Evolutionary conservation across 2,113 vertebrate genomes (phyloP), one percentile per base, ranked within the genome.

Genomic region (Oenanthe melanoleuca): DNA sequence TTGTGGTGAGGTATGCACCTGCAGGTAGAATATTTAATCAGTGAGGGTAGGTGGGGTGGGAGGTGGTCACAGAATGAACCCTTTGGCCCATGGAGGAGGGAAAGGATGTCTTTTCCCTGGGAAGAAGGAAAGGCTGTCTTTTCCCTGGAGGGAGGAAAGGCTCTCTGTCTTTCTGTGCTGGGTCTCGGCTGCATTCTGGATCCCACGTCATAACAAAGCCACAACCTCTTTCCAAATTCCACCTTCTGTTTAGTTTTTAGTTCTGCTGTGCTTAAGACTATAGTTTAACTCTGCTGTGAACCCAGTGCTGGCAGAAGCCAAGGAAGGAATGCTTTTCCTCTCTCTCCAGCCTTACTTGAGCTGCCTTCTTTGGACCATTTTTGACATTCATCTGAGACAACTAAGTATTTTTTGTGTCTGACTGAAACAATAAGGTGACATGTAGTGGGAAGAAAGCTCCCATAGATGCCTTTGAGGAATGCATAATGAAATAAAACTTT

Each of bases 311-410:
- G 65, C 57, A 50, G 47, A 55, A 65, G n/a, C 86, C 88, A 94
- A 86, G 88, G 97, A 95, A 60, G 88, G 91, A 95, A 69, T 61
- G 37, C 69, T 47, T 59, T 96, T 96, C 89, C 96, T 94, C 92
- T 89, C 61, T 25, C 33, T 42, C 23, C 14, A 92, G 23, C 38
- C 38, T 93, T 72, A 53, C 90, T 71, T 97, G 97, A 97, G 97
- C 97, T 98, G 38, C 53, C 88, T 98, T 97, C 98, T 97, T 96
- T 98, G 97, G 98, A 94, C 96, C 96, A 83, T 96, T 98, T 90
- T 97, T 97, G 96, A 97, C 97, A 92, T 95, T 97, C 94, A 97
- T 97, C 97, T 97, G 97, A 97, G 96, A 94, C 89, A 97, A 66
- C 95, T 96, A 98, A 98, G 65, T 97, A 96, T 95, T 96, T 98